These are phyloP conservation scores for Cynopterus brachyotis DNA, from an alignment of 2,113 vertebrate genomes.

Conservation along the genomic window DNA sequence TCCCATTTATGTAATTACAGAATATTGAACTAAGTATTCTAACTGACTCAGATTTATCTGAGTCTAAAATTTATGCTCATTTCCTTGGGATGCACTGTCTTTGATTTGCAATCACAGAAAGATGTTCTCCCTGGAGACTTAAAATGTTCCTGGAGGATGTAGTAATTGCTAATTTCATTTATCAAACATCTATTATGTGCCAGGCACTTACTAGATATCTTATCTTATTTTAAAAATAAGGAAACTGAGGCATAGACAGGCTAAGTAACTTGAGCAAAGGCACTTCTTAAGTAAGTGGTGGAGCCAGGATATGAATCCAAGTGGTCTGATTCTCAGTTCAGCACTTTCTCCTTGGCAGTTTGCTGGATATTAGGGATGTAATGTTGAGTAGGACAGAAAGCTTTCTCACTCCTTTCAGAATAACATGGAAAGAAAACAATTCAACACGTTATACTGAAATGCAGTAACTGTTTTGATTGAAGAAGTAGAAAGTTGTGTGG, in stretches of 20 bases:
- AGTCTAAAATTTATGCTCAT: neutral
- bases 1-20: neutral
- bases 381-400: neutral
- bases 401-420: neutral
- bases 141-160: neutral
- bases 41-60: neutral
- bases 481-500: neutral
- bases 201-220: neutral
- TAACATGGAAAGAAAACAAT: neutral
- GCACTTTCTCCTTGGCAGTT: rapidly evolving
- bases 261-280: neutral
- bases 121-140: neutral
- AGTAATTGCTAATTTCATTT: neutral
- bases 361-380: neutral
- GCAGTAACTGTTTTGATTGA: neutral
- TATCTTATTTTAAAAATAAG: neutral
- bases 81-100: too few relatives aligned
- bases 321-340: neutral
- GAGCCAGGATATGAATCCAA: neutral
- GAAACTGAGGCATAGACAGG: neutral
- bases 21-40: neutral
- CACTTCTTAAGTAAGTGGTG: neutral
- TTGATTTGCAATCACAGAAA: neutral
- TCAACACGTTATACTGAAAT: neutral
- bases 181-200: neutral